Evolutionary conservation across 2,888 invertebrate species (phyloP), one percentile per base, ranked within the genome.

Genomic region (Catotricha subobsoleta): DNA sequence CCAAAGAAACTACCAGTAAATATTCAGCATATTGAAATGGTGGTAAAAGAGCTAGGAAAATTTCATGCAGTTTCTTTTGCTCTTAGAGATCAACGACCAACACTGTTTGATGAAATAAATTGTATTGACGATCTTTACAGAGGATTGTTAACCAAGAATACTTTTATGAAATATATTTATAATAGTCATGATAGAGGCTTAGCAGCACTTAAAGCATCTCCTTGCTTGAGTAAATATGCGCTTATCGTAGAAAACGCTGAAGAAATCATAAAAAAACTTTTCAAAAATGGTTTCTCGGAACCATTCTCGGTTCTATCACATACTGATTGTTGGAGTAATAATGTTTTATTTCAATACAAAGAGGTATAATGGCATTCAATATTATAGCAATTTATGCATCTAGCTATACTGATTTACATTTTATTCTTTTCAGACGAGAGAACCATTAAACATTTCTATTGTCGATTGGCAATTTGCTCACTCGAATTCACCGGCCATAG

Each of bases 261-360:
- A 15, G 8, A 29, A 27, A 21, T 42, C 28, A 37, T 16, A 30
- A 12, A 29, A 25, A 16, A 12, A 27, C 9, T 42, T 15, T 15
- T 36, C 36, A 23, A 16, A 6, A 10, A 23, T 3, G 16, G n/a
- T 3, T 5, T 16, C 9, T 15, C 13, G 2, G 15, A 23, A 6
- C 23, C 16, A 12, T 36, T 36, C 16, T 21, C 21, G 2, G 36
- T 36, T 2, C 3, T 36, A 7, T 23, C 36, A 3, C 36, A 36
- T 10, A 23, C 41, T 16, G 44, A 44, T 35, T 37, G 27, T 16
- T 44, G 41, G 41, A 41, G 39, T 7, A 44, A 44, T 19, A 44
- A 44, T n/a, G 23, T 39, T 3, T 8, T 44, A 3, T 44, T 28
- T 16, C 38, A 33, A 10, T 44, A 41, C 21, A 29, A 30, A 20